These are phyloP conservation scores for Melanotaenia boesemani DNA, from an alignment of 2,797 vertebrate species.

Conservation along the genomic window DNA sequence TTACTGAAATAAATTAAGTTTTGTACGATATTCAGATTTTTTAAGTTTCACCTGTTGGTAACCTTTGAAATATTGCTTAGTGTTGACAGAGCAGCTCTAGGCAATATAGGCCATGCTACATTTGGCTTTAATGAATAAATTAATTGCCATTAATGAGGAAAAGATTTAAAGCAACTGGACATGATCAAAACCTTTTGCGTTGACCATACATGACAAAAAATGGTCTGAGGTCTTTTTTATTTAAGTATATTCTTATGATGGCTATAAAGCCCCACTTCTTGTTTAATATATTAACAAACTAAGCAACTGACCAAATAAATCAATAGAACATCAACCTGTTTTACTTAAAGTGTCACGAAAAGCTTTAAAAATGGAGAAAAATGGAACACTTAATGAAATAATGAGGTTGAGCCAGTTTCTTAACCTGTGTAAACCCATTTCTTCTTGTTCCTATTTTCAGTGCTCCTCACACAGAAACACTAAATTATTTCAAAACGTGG, in stretches of 20 bases:
- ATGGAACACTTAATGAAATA: slow-evolving; percentile 17
- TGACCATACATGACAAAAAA: neutral
- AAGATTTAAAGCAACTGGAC: neutral
- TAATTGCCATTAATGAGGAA: neutral
- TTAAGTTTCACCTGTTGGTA: neutral
- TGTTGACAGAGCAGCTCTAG: neutral
- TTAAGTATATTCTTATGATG: too few species aligned
- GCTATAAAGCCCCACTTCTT: slow-evolving; percentile 18
- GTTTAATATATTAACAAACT: slow-evolving; percentile 36
- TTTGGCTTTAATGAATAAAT: too few species aligned
- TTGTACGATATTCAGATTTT: too few species aligned
- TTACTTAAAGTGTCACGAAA: slow-evolving; percentile 8
- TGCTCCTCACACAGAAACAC: slow-evolving; percentile 13
- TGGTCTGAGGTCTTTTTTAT: too few species aligned
- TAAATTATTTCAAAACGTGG: slow-evolving; percentile 10
- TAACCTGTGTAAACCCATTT: slow-evolving; percentile 31
- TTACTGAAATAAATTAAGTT: too few species aligned
- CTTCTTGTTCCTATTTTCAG: slow-evolving; percentile 11
- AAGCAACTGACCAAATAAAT: slow-evolving; percentile 30
- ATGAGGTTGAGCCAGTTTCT: slow-evolving; percentile 9
- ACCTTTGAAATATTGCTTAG: neutral
- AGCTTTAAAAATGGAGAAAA: slow-evolving; percentile 1
- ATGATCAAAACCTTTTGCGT: neutral
- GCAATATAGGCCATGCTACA: too few species aligned
- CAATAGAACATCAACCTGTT: slow-evolving; percentile 15